A percentile compares a stretch with the other conserved stretches of the same genome.
Evolutionary conservation across 2,113 vertebrate species (phyloP).

Genomic region (Aplodontia rufa): DNA sequence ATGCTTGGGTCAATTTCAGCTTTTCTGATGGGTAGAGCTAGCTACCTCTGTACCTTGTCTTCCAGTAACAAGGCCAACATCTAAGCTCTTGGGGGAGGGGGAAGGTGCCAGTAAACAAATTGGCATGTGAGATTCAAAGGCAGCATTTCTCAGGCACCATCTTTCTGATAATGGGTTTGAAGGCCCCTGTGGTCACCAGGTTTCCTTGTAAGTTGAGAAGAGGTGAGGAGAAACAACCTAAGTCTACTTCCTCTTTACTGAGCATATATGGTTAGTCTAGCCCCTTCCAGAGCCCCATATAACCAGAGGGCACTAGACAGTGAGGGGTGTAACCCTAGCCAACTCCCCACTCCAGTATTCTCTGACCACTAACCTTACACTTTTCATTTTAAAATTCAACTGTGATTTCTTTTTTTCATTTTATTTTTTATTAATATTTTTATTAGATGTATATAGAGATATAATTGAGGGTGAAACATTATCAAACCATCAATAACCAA

Average conservation of each 20-base stretch:
- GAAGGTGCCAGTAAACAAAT: not conserved
- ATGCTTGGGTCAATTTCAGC: not conserved
- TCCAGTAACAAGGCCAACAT: not conserved
- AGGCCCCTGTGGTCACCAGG: not conserved
- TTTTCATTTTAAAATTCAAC: not conserved
- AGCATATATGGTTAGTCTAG: not conserved
- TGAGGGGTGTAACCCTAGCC: not conserved
- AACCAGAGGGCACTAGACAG: accelerated
- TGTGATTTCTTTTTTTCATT: too few species aligned
- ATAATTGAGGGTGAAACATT: too few species aligned
- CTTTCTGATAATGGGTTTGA: too few species aligned
- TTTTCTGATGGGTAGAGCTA: not conserved
- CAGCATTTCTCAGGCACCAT: not conserved
- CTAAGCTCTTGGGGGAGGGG: too few species aligned
- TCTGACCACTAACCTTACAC: not conserved
- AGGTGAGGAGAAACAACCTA: not conserved
- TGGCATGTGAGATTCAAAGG: not conserved
- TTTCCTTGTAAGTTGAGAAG: too few species aligned
- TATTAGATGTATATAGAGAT: too few species aligned
- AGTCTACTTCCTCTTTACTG: not conserved
- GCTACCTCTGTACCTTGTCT: too few species aligned
- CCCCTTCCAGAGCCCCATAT: not conserved
- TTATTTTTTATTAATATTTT: too few species aligned
- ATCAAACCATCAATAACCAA: too few species aligned
- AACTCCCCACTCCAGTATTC: not conserved